Base-by-base conservation (phyloP, 2,888 invertebrate species). In the Nomada hirtipes region DNA sequence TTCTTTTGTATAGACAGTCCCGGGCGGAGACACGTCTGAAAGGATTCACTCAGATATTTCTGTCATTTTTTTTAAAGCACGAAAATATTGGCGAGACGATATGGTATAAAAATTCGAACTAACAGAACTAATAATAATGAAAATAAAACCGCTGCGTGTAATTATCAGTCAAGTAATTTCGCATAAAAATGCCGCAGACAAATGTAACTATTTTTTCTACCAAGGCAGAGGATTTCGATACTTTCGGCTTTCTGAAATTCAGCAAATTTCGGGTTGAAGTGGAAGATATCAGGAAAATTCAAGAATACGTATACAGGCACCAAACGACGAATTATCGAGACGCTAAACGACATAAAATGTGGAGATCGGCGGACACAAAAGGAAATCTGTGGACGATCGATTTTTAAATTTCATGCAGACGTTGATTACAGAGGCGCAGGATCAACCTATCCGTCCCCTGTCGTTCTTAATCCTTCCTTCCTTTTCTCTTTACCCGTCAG, bases 341-440 rank as follows among this genome's bases (percentile, higher is more conserved):
- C 59, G 23, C 26, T 2, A 36, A 52, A 18, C 52, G 9, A 36
- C 36, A 36, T 4, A 50, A 50, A 60, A 50, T 15, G 26, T 60
- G 26, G 29, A 61, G 53, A 63, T 72, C 63, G 42, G 53, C 53
- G n/a, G 20, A 53, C n/a, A 53, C 53, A n/a, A 60, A 65, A 57
- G 64, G 67, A 67, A 67, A 61, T 67, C 55, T 67, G 44, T 29
- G 60, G 18, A 18, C 57, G 64, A 63, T 71, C 65, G 67, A 72
- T 73, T 61, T 53, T 18, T 13, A 67, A 63, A 76, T 77, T 55
- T 53, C 65, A 53, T 15, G n/a, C 20, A 36, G 42, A 55, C 59
- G 65, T 61, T 67, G 77, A 73, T 77, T 77, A 73, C 65, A 29
- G 67, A 72, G 26, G 44, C 65, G 44, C 23, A 11, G 26, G 36